A percentile compares a stretch with the other conserved stretches of the same genome.
Conservation (phyloP, 2,888 invertebrate species). For the Loripinus fragilis region DNA sequence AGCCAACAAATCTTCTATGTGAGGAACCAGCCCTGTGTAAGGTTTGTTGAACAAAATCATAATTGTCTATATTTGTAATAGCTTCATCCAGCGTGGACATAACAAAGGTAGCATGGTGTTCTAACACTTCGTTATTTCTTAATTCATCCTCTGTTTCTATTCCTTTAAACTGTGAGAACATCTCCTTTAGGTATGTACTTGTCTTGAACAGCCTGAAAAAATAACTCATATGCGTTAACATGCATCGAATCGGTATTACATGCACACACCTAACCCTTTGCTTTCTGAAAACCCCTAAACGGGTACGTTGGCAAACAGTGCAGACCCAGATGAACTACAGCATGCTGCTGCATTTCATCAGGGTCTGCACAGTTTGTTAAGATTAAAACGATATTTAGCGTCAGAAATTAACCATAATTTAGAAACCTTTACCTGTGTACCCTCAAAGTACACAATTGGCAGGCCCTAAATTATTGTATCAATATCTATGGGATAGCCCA, state of each 20-base stretch:
- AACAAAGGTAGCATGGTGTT: slow-evolving; percentile 94
- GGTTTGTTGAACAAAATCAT: slow-evolving; percentile 92
- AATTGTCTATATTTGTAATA: slow-evolving; percentile 92
- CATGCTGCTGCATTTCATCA: neutral
- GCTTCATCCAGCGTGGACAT: slow-evolving; percentile 95
- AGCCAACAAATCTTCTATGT: slow-evolving; percentile 92
- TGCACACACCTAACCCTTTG: no score
- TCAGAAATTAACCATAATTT: no score
- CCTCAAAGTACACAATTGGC: no score
- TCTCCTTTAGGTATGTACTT: slow-evolving; percentile 87
- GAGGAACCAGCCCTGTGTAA: slow-evolving; percentile 93
- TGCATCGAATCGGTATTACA: no score
- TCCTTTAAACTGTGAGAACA: slow-evolving; percentile 87
- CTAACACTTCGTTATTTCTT: slow-evolving; percentile 91
- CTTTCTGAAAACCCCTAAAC: no score
- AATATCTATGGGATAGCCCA: no score
- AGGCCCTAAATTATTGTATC: no score
- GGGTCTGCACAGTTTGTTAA: neutral
- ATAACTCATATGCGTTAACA: no score
- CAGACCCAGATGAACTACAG: neutral
- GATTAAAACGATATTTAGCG: no score
- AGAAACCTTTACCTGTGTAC: no score
- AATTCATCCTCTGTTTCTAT: slow-evolving; percentile 92
- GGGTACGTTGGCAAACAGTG: no score
- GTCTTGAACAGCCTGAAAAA: slow-evolving; percentile 92